phyloP scores from a whole-genome alignment of 2,888 invertebrate species.

The Aphrophora alni region DNA sequence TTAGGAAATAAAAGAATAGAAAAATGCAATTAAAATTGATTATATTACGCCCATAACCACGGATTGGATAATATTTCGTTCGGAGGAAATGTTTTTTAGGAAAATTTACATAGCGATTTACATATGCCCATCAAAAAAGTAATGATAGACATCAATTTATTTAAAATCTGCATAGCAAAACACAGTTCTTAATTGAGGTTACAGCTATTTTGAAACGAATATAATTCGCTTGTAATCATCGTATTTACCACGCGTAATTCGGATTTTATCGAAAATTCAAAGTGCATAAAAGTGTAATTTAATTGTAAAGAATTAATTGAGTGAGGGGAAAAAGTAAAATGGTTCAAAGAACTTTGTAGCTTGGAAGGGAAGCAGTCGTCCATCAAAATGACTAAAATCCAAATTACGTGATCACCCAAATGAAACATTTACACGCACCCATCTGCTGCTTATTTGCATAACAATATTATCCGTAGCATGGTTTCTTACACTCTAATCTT shows the following conservation, averaged over 20 bases:
- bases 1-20: no score
- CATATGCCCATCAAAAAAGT: background rate
- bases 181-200: background rate
- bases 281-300: background rate
- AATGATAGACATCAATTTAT: background rate
- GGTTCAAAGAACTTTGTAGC: background rate
- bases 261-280: background rate
- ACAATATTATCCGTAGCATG: background rate
- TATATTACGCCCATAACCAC: no score
- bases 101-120: background rate
- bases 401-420: background rate
- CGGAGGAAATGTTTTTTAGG: background rate
- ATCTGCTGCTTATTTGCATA: background rate
- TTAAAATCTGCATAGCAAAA: background rate
- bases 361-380: background rate
- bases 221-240: no score
- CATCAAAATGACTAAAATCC: background rate
- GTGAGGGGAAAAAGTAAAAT: background rate
- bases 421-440: background rate
- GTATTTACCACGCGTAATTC: background rate
- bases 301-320: background rate
- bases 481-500: background rate
- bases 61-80: background rate
- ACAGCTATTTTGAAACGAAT: background rate
- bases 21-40: no score